Percentiles rank a stretch among this genome's conserved stretches.
Evolutionary conservation across 2,888 invertebrate species (phyloP).

Genomic region (Fragum fragum): DNA sequence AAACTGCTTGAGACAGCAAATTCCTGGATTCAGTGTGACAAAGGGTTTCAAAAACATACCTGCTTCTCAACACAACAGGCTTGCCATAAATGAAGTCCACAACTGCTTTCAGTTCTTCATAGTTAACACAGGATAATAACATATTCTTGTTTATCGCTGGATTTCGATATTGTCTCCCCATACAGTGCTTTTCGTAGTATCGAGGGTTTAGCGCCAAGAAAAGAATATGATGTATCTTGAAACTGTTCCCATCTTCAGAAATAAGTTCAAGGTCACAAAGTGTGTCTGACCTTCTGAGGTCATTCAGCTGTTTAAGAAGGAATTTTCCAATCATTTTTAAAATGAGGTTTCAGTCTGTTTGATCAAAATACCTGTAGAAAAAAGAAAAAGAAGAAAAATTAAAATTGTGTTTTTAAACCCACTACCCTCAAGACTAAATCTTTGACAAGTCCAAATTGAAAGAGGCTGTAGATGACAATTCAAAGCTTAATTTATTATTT

Average conservation of each 20-base stretch:
- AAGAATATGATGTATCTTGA: constrained; percentile 64
- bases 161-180: neutral
- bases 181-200: constrained; percentile 40
- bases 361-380: too few species aligned
- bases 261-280: constrained; percentile 70
- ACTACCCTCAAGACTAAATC: neutral
- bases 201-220: constrained; percentile 63
- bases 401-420: too few species aligned
- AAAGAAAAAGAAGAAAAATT: too few species aligned
- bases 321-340: constrained; percentile 39
- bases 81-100: constrained; percentile 64
- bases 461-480: too few species aligned
- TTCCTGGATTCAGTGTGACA: too few species aligned
- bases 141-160: constrained; percentile 33
- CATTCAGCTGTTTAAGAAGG: constrained; percentile 48
- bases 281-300: constrained; percentile 44
- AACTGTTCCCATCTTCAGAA: constrained; percentile 49
- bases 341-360: too few species aligned
- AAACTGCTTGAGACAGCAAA: too few species aligned
- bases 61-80: constrained; percentile 33
- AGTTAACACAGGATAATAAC: constrained; percentile 31
- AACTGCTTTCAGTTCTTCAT: constrained; percentile 44
- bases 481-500: too few species aligned
- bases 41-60: too few species aligned
- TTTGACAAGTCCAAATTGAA: too few species aligned